Percentiles rank a stretch among this genome's conserved stretches.
Conservation (phyloP, 1,140 invertebrate genomes). For the Trichoplusia ni region DNA sequence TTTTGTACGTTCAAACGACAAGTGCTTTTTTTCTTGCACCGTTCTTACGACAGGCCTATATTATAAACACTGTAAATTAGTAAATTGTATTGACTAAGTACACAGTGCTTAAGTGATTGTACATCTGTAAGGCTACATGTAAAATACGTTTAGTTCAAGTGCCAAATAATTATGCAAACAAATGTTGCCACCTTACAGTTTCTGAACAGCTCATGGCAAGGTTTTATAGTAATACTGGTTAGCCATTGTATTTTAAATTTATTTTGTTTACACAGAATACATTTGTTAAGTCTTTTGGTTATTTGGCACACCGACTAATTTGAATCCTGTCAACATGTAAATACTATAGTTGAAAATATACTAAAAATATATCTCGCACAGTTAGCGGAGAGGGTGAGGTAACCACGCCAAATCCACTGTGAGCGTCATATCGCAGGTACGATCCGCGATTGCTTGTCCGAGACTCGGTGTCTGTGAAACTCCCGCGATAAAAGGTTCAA, state of each 20-base stretch:
- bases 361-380: too few species aligned
- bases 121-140: neutral
- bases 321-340: too few species aligned
- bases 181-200: neutral
- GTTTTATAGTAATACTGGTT: neutral
- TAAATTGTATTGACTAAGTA: neutral
- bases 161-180: neutral
- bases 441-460: too few species aligned
- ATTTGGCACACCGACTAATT: too few species aligned
- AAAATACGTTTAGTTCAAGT: neutral
- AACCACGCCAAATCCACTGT: too few species aligned
- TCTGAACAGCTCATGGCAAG: neutral
- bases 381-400: too few species aligned
- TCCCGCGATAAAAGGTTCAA: too few species aligned
- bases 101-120: neutral
- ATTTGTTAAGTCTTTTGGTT: too few species aligned
- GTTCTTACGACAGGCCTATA: neutral
- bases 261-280: too few species aligned
- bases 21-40: neutral
- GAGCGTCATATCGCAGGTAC: too few species aligned
- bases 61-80: neutral
- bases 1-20: conserved; percentile 19
- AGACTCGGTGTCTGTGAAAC: too few species aligned
- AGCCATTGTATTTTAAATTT: neutral
- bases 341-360: too few species aligned